A percentile compares a stretch with the other conserved stretches of the same genome.
These are phyloP conservation scores for Onychomys leucogaster DNA, from an alignment of 2,797 vertebrate species.

Conservation along the genomic window DNA sequence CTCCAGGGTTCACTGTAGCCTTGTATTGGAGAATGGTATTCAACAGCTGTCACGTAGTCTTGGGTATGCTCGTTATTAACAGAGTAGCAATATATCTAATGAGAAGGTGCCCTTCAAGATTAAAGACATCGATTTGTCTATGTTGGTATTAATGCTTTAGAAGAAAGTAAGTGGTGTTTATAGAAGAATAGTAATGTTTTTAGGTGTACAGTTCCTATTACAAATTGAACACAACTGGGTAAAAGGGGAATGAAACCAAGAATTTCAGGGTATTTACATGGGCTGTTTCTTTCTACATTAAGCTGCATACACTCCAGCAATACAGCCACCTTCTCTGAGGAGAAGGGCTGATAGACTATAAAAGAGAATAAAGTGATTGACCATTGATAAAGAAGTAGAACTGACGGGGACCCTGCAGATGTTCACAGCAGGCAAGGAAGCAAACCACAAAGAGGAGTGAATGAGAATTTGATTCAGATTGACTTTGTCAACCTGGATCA, in stretches of 20 bases:
- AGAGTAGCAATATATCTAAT: background rate
- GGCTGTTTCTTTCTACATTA: background rate
- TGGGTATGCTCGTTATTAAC: background rate
- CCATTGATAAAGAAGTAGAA: background rate
- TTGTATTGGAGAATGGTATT: background rate
- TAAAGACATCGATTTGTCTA: background rate
- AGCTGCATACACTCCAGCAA: background rate
- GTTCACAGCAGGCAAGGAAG: background rate
- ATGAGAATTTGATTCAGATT: background rate
- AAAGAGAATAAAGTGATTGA: background rate
- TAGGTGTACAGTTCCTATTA: background rate
- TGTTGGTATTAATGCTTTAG: background rate
- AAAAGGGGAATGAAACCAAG: background rate
- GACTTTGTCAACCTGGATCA: background rate
- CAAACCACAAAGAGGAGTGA: background rate
- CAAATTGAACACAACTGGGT: background rate
- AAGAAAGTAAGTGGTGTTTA: background rate
- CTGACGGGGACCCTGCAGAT: background rate
- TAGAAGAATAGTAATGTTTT: background rate
- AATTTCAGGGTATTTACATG: background rate
- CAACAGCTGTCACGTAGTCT: background rate
- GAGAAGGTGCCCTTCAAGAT: background rate
- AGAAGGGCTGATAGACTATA: background rate
- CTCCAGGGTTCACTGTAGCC: background rate
- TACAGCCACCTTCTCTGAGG: background rate